phyloP scores from a whole-genome alignment of 2,888 invertebrate genomes.

The Dasypolia templi region DNA sequence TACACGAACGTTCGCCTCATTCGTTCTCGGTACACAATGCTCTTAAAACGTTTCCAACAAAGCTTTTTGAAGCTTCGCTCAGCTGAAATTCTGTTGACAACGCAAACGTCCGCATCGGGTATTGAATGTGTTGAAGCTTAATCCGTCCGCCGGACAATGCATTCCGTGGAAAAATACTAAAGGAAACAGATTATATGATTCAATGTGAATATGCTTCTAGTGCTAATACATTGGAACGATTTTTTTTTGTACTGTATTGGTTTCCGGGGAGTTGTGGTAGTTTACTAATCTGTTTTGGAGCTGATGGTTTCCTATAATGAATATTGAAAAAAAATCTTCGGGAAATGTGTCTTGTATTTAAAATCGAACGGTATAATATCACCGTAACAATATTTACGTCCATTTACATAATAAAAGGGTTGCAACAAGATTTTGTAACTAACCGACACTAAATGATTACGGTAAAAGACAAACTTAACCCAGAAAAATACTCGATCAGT shows the following conservation, averaged over 20 bases:
- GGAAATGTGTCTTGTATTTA: not conserved
- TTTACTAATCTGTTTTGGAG: conserved; percentile 21
- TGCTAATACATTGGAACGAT: conserved; percentile 22
- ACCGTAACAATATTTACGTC: too few species aligned
- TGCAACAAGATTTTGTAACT: not conserved
- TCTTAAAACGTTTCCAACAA: conserved; percentile 71
- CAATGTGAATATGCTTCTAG: conserved; percentile 47
- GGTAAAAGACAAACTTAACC: not conserved
- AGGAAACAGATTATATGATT: conserved; percentile 32
- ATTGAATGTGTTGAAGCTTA: conserved; percentile 68
- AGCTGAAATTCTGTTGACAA: conserved; percentile 67
- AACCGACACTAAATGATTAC: too few species aligned
- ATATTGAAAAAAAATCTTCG: not conserved
- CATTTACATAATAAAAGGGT: not conserved
- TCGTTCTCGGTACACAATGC: conserved; percentile 65
- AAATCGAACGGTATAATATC: not conserved
- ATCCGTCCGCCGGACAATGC: conserved; percentile 67
- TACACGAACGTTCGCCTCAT: conserved; percentile 62
- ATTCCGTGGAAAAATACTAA: conserved; percentile 57
- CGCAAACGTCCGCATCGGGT: conserved; percentile 68
- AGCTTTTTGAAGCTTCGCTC: conserved; percentile 65
- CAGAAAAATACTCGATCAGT: not conserved
- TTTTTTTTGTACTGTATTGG: conserved; percentile 23
- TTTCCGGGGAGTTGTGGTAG: not conserved
- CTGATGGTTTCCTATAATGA: not conserved